These are phyloP conservation scores for Gadus macrocephalus DNA, from an alignment of 2,113 vertebrate species.

Conservation along the genomic window DNA sequence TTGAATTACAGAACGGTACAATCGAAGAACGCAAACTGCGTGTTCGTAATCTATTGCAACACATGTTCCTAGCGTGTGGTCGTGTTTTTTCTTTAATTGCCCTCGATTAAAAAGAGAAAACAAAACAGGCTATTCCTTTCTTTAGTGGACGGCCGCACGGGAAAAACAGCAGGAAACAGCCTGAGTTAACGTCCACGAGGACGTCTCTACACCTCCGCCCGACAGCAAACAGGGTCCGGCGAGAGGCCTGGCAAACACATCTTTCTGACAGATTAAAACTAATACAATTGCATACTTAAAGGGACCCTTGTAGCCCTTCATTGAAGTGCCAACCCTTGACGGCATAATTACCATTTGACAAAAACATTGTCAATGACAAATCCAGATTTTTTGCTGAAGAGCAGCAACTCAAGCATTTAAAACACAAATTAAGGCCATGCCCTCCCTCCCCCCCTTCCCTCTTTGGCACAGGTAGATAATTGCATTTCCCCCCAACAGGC, in stretches of 20 bases:
- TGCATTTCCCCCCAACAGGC: slow-evolving; percentile 52
- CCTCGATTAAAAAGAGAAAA: no score
- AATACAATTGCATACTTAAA: slow-evolving; percentile 44
- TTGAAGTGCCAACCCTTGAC: slow-evolving; percentile 57
- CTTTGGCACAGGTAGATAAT: slow-evolving; percentile 37
- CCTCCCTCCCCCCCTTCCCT: slow-evolving; percentile 10
- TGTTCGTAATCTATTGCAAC: no score
- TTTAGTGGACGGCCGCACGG: no score
- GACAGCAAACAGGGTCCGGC: no score
- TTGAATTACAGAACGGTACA: no score
- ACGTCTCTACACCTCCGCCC: no score
- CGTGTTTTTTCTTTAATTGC: no score
- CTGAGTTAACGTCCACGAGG: no score
- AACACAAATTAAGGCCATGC: slow-evolving; percentile 44
- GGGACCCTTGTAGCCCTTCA: slow-evolving; percentile 24
- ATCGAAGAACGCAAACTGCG: no score
- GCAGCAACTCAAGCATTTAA: slow-evolving; percentile 36
- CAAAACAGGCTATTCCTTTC: no score
- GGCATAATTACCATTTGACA: slow-evolving; percentile 50
- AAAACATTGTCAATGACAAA: slow-evolving; percentile 61
- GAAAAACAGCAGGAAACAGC: no score
- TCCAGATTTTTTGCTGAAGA: slow-evolving; percentile 48
- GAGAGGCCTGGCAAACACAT: neutral
- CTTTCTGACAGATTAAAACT: slow-evolving; percentile 29
- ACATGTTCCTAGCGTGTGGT: no score